A percentile compares a stretch with the other conserved stretches of the same genome.
Evolutionary conservation across 2,113 vertebrate genomes (phyloP).

Genomic region (Campylorhamphus procurvoides): DNA sequence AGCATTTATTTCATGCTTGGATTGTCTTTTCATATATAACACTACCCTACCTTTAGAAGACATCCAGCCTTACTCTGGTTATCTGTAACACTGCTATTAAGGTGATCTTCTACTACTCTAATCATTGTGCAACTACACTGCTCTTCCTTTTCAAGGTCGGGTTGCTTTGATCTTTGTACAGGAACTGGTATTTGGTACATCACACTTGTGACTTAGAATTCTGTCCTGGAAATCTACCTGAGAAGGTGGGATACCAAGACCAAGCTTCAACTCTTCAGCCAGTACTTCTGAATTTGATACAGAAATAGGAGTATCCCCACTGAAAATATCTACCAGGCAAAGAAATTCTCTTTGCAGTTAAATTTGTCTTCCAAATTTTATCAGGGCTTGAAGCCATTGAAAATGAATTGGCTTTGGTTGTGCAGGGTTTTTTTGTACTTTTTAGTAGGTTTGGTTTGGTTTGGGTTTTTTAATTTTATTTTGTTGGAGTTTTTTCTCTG

Average conservation of each 20-base stretch:
- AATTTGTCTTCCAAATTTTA: neutral
- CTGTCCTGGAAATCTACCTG: neutral
- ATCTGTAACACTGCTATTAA: neutral
- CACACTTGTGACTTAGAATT: neutral
- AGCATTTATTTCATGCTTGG: neutral
- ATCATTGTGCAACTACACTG: rapidly evolving
- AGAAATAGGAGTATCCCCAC: neutral
- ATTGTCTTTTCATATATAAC: neutral
- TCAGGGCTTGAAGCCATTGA: neutral
- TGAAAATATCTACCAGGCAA: neutral
- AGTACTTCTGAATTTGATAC: neutral
- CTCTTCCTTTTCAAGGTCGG: neutral
- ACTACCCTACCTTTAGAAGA: neutral
- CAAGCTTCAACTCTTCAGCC: neutral
- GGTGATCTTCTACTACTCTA: neutral
- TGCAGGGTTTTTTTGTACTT: rapidly evolving
- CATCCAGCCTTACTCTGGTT: neutral
- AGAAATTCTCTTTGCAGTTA: neutral
- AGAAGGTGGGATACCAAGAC: neutral
- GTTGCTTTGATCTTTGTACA: neutral
- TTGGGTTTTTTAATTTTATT: too few relatives aligned
- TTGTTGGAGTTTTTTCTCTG: neutral
- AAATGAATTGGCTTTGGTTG: neutral
- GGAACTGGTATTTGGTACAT: neutral
- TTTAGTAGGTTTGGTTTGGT: neutral